phyloP scores from a whole-genome alignment of 2,113 vertebrate species.

The Ellobius talpinus region DNA sequence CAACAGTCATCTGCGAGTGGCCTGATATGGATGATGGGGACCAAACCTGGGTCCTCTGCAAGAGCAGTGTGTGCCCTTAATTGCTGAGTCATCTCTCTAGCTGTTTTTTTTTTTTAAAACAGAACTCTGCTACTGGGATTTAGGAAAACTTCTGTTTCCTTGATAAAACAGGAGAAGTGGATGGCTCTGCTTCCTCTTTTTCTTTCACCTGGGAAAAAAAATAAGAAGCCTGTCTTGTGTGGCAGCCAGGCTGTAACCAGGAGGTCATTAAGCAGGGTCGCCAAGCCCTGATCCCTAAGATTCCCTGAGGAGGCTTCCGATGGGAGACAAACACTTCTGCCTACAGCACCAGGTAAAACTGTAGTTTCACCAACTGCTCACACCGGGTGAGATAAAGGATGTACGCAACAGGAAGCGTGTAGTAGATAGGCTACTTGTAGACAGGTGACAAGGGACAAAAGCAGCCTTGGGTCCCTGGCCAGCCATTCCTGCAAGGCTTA shows the following conservation, averaged over 20 bases:
- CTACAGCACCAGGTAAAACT: not conserved
- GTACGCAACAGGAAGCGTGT: rapidly evolving
- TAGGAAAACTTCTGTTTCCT: not conserved
- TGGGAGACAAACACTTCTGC: not conserved
- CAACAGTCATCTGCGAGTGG: not conserved
- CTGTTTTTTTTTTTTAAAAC: not conserved
- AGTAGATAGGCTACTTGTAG: not conserved
- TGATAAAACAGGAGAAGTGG: not conserved
- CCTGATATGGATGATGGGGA: not conserved
- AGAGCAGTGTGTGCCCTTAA: not conserved
- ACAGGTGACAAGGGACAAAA: not conserved
- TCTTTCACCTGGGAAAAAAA: not conserved
- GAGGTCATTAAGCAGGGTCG: not conserved
- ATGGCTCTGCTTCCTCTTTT: not conserved
- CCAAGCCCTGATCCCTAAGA: not conserved
- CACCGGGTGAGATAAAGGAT: not conserved
- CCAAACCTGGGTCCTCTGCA: not conserved
- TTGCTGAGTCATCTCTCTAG: not conserved
- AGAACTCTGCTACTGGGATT: not conserved
- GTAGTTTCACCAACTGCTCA: not conserved
- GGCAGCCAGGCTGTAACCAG: not conserved
- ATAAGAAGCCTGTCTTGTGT: not conserved
- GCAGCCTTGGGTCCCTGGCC: not conserved
- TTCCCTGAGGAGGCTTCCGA: not conserved
- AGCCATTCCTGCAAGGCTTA: not conserved